phyloP scores from a whole-genome alignment of 2,888 invertebrate genomes.

The Acleris holmiana region DNA sequence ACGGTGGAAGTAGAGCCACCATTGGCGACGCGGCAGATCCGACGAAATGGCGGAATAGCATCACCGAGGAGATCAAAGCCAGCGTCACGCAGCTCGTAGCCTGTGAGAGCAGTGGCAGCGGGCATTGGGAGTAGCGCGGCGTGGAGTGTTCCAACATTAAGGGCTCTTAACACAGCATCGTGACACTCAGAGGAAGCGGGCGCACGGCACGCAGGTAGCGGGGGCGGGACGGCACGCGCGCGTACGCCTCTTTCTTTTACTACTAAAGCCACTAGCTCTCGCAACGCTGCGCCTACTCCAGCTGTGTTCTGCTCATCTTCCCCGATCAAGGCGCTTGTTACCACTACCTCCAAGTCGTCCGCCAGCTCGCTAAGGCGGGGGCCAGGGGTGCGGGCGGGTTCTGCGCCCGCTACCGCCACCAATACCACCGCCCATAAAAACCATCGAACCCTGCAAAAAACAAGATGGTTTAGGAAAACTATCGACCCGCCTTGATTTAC shows the following conservation, averaged over 20 bases:
- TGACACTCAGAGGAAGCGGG: constrained; percentile 46
- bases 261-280: constrained; percentile 38
- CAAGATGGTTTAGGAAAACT: neutral
- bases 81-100: constrained; percentile 55
- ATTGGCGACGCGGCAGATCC: constrained; percentile 54
- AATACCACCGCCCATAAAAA: constrained; percentile 12
- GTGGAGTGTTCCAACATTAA: constrained; percentile 46
- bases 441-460: constrained; percentile 16
- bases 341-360: constrained; percentile 12
- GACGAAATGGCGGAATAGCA: constrained; percentile 57
- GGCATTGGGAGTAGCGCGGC: constrained; percentile 55
- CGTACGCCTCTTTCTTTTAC: constrained; percentile 49
- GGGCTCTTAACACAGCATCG: constrained; percentile 45
- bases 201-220: constrained; percentile 38
- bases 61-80: constrained; percentile 64
- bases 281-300: constrained; percentile 41
- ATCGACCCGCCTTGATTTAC: too few relatives aligned
- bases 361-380: constrained; percentile 3
- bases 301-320: constrained; percentile 19
- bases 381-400: constrained; percentile 10
- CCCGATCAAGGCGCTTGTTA: constrained; percentile 23
- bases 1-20: constrained; percentile 45
- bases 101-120: constrained; percentile 49
- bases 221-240: constrained; percentile 41
- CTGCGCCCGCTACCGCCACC: constrained; percentile 26